Evolutionary conservation across 2,797 vertebrate genomes (phyloP).

Genomic region (Prionace glauca): DNA sequence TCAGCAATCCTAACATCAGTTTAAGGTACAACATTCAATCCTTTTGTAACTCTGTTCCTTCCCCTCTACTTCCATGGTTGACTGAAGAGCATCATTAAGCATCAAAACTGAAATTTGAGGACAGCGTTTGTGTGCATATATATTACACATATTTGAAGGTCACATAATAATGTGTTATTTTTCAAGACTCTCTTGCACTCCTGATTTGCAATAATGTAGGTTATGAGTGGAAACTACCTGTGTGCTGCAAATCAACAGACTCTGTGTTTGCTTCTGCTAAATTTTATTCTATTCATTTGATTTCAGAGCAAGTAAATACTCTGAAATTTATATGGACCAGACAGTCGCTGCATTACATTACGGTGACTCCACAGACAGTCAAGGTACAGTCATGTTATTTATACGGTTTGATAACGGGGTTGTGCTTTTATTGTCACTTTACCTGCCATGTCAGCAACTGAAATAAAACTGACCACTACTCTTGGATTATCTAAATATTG

Average conservation of each 20-base stretch:
- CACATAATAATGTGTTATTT: not conserved
- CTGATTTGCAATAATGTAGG: not conserved
- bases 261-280: not conserved
- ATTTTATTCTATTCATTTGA: not conserved
- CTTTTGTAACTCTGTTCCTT: not conserved
- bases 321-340: conserved; percentile 28
- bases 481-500: not conserved
- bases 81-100: not conserved
- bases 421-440: not conserved
- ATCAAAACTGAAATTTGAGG: not conserved
- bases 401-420: too few relatives aligned
- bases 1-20: not conserved
- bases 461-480: not conserved
- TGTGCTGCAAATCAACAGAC: not conserved
- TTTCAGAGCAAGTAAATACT: not conserved
- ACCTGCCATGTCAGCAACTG: not conserved
- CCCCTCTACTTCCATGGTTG: not conserved
- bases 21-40: not conserved
- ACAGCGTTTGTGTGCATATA: not conserved
- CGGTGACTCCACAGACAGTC: conserved; percentile 4
- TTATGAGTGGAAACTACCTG: not conserved
- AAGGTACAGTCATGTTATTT: conserved; percentile 23
- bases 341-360: not conserved
- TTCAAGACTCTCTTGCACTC: not conserved
- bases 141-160: not conserved